These are phyloP conservation scores for Drosophila formosana DNA, from an alignment of 2,888 invertebrate species.

Conservation along the genomic window DNA sequence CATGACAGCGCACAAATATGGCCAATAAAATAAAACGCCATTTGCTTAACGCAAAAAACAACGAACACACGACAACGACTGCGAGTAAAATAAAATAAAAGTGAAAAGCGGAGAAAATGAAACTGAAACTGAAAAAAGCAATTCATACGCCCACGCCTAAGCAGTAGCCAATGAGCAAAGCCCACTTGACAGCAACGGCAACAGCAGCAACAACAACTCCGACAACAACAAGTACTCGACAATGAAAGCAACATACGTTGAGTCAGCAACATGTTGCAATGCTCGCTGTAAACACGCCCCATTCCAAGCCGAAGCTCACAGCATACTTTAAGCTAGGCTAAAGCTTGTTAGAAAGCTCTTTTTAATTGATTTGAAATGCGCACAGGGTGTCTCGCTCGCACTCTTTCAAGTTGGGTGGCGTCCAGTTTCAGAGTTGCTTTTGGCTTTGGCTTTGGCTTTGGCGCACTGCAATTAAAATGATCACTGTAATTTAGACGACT, in stretches of 20 bases:
- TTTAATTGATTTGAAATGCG: constrained; percentile 64
- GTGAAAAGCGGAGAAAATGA: constrained; percentile 34
- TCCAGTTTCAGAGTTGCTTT: constrained; percentile 29
- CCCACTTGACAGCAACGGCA: constrained; percentile 46
- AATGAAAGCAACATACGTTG: constrained; percentile 38
- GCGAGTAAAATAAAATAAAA: constrained; percentile 34
- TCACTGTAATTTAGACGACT: constrained; percentile 73
- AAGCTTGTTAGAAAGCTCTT: constrained; percentile 64
- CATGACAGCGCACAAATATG: constrained; percentile 78
- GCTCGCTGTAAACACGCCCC: constrained; percentile 62
- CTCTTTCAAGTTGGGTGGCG: constrained; percentile 33
- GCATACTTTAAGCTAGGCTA: constrained; percentile 23
- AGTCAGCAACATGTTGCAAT: constrained; percentile 67
- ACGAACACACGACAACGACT: constrained; percentile 21
- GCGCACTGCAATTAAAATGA: constrained; percentile 82
- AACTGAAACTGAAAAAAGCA: constrained; percentile 23
- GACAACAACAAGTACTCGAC: constrained; percentile 17
- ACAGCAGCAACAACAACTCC: constrained; percentile 12
- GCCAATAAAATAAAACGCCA: constrained; percentile 80
- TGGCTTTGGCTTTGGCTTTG: constrained; percentile 27
- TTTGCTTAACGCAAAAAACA: constrained; percentile 49
- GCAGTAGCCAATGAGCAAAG: constrained; percentile 58
- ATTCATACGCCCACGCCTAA: constrained; percentile 65
- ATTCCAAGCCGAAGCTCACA: constrained; percentile 31
- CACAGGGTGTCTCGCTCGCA: constrained; percentile 16